Evolutionary conservation across 2,113 vertebrate genomes (phyloP), one percentile per base, ranked within the genome.

Genomic region (Phycodurus eques): DNA sequence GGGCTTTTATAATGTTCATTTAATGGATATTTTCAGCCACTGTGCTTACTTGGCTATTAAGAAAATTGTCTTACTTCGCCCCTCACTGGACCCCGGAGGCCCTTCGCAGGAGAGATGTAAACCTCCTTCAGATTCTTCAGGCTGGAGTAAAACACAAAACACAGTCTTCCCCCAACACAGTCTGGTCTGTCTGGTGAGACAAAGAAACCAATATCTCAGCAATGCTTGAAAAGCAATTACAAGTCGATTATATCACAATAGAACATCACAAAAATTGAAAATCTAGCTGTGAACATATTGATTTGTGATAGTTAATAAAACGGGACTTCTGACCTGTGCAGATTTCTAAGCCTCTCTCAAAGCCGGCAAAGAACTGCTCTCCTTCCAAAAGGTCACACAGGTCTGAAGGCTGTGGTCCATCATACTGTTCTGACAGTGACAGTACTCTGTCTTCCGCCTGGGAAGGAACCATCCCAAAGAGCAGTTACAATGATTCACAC

Each of bases 101-200:
- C 93, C 70, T 89, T 77, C n/a, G 86, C 57, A 0, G 96, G 92
- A 64, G 91, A 94, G 73, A 99, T 91, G 9, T 95, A 96, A 1
- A 99, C 93, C 87, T 99, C 98, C 90, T 98, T 99, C 79, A 95
- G 81, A 71, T 99, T 99, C 90, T 96, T 98, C 83, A 97, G 79
- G 73, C 94, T 95, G 1, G 97, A 98, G 80, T 96, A 97, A 91
- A 99, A 99, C 62, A 93, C 92, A 63, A 99, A 99, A 0, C 91
- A 92, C 13, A 99, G 91, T 19, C 95, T 88, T 68, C 97, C 96
- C 0, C 87, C 92, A 54, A 93, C 88, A 0, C 96, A 98, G 85
- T 98, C 96, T 0, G 98, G 98, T 3, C 96, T 95, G 51, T 97
- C 98, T 99, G 86, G 17, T 63, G 57, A 73, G 22, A 44, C 72